phyloP scores from a whole-genome alignment of 2,113 vertebrate species.

The Macrotus californicus region DNA sequence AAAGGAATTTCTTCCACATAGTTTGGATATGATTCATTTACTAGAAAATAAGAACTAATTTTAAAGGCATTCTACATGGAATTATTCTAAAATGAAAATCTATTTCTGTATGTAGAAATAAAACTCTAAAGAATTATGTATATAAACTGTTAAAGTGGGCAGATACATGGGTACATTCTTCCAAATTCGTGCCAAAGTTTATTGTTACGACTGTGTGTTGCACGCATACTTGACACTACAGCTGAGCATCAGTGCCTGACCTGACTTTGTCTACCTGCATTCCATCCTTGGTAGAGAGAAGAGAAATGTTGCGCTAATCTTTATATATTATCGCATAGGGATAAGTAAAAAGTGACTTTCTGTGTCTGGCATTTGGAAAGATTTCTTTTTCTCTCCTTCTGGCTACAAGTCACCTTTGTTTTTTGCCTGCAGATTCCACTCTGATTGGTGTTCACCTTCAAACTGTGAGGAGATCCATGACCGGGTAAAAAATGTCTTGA shows the following conservation, averaged over 20 bases:
- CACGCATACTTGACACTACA: neutral
- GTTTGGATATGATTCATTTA: neutral
- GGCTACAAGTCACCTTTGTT: slow-evolving; percentile 35
- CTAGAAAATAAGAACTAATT: neutral
- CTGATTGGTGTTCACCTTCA: slow-evolving; percentile 80
- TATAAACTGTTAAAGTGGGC: slow-evolving; percentile 12
- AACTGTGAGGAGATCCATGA: slow-evolving; percentile 92
- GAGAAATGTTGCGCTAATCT: neutral
- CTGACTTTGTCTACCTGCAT: neutral
- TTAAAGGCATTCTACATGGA: neutral
- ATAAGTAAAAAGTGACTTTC: neutral
- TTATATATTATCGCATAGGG: neutral
- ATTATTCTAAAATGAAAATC: slow-evolving; percentile 12
- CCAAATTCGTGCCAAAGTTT: neutral
- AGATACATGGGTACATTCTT: neutral
- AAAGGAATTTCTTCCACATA: neutral
- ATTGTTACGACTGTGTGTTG: neutral
- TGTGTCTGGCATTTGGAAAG: neutral
- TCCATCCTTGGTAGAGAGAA: neutral
- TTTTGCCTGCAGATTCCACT: slow-evolving; percentile 82
- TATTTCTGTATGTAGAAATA: slow-evolving; percentile 16
- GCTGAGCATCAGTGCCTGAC: neutral
- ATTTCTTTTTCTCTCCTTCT: neutral
- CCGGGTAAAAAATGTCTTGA: slow-evolving; percentile 91
- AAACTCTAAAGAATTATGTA: neutral